These are phyloP conservation scores for Cotesia chilonis DNA, from an alignment of 1,140 invertebrate genomes.

Conservation along the genomic window DNA sequence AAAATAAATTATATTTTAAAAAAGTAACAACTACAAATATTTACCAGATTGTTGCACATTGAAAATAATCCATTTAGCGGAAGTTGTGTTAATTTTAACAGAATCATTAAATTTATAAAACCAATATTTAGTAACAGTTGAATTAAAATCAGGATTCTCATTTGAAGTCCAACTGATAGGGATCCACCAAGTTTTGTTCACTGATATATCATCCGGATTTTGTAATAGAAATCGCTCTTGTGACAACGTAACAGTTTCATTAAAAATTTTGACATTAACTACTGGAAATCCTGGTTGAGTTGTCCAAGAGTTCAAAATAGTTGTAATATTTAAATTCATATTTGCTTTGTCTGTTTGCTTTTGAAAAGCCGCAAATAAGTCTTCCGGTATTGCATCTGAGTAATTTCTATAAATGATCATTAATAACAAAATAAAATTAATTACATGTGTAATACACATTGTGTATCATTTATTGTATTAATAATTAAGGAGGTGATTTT, in stretches of 20 bases:
- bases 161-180: slow-evolving; percentile 69
- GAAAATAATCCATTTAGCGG: slow-evolving; percentile 63
- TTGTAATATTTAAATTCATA: slow-evolving; percentile 66
- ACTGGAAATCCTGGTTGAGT: slow-evolving; percentile 85
- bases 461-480: too few relatives aligned
- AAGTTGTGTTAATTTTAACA: slow-evolving; percentile 3
- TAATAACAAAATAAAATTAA: slow-evolving; percentile 7
- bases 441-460: too few relatives aligned
- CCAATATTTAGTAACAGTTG: slow-evolving; percentile 53
- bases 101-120: slow-evolving; percentile 43
- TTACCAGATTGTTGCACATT: slow-evolving; percentile 66
- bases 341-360: slow-evolving; percentile 56
- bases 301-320: slow-evolving; percentile 86
- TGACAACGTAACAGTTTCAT: slow-evolving; percentile 56
- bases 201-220: slow-evolving; percentile 43
- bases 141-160: slow-evolving; percentile 49
- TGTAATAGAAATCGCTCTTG: slow-evolving; percentile 67
- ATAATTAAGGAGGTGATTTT: too few relatives aligned
- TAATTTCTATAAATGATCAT: slow-evolving; percentile 66
- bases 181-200: slow-evolving; percentile 65
- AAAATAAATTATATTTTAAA: too few relatives aligned
- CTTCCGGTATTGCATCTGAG: slow-evolving; percentile 73
- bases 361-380: slow-evolving; percentile 76
- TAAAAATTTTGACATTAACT: slow-evolving; percentile 68
- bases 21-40: background rate